Conservation (phyloP, 2,797 vertebrate genomes). For the Leucoraja ocellata region DNA sequence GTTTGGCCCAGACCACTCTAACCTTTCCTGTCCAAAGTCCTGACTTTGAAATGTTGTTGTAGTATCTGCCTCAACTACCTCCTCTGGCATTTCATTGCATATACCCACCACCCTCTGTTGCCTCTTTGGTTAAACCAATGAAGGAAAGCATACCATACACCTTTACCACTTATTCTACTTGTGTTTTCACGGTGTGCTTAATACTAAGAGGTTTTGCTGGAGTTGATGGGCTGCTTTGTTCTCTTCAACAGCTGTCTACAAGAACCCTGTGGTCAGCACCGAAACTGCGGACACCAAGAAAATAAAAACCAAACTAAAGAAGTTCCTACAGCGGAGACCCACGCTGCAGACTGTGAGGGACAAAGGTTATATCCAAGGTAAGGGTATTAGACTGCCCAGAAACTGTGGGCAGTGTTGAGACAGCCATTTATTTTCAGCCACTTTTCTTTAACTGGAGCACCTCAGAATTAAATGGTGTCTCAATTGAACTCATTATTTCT, state of each 20-base stretch:
- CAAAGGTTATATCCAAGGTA: constrained; percentile 82
- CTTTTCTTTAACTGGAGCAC: not conserved
- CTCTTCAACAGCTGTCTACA: constrained; percentile 42
- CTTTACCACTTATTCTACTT: not conserved
- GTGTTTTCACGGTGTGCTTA: not conserved
- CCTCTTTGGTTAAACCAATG: too few relatives aligned
- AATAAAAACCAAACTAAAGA: constrained; percentile 78
- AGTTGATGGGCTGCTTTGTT: not conserved
- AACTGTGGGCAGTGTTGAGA: too few relatives aligned
- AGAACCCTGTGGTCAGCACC: constrained; percentile 43
- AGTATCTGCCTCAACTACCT: too few relatives aligned
- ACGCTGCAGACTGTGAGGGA: constrained; percentile 84
- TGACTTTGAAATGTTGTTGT: too few relatives aligned
- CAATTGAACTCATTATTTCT: not conserved
- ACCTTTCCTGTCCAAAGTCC: too few relatives aligned
- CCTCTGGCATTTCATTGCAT: too few relatives aligned
- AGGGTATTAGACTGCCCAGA: not conserved
- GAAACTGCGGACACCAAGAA: constrained; percentile 65
- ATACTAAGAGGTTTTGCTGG: not conserved
- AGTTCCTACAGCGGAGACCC: constrained; percentile 80
- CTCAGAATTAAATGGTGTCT: not conserved
- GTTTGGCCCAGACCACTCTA: too few relatives aligned
- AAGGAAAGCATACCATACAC: too few relatives aligned
- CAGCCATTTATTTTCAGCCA: not conserved
- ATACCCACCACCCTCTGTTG: too few relatives aligned